These are phyloP conservation scores for Drosophila watanabei DNA, from an alignment of 1,140 invertebrate species.

Conservation along the genomic window DNA sequence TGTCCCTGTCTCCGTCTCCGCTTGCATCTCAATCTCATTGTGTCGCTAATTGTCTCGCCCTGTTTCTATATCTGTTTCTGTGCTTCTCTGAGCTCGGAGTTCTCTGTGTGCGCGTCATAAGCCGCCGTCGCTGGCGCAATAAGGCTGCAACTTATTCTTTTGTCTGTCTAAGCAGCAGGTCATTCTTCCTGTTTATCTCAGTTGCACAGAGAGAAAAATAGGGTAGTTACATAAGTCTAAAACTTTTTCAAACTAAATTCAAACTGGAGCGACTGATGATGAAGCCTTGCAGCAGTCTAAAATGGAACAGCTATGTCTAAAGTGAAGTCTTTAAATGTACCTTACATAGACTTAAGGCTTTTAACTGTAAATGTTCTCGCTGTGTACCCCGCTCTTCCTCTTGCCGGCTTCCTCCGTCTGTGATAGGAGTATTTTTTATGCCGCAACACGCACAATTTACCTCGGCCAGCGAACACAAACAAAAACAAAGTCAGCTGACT, in stretches of 20 bases:
- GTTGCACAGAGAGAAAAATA: slow-evolving; percentile 7
- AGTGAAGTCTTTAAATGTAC: not conserved
- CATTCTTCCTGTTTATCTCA: slow-evolving; percentile 80
- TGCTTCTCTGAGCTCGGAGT: not conserved
- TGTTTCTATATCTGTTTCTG: slow-evolving; percentile 36
- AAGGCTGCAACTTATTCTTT: slow-evolving; percentile 54
- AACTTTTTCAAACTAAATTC: not conserved
- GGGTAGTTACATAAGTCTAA: too few species aligned
- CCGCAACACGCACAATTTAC: slow-evolving; percentile 81
- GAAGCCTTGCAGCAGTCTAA: not conserved
- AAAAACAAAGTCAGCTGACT: slow-evolving; percentile 82
- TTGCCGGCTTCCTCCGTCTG: slow-evolving; percentile 16
- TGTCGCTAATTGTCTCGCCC: slow-evolving; percentile 77
- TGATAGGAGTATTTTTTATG: slow-evolving; percentile 67
- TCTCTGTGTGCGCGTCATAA: slow-evolving; percentile 18
- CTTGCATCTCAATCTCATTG: slow-evolving; percentile 80
- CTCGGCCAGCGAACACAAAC: slow-evolving; percentile 68
- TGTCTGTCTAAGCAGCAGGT: slow-evolving; percentile 75
- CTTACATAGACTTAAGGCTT: too few species aligned
- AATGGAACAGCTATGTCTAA: too few species aligned
- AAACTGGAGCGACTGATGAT: not conserved
- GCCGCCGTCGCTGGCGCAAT: slow-evolving; percentile 51
- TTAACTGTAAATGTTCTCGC: not conserved
- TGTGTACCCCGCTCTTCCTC: slow-evolving; percentile 11
- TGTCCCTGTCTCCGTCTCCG: slow-evolving; percentile 33